Evolutionary conservation across 2,113 vertebrate species (phyloP), one percentile per base, ranked within the genome.

Genomic region (Arothron firmamentum): DNA sequence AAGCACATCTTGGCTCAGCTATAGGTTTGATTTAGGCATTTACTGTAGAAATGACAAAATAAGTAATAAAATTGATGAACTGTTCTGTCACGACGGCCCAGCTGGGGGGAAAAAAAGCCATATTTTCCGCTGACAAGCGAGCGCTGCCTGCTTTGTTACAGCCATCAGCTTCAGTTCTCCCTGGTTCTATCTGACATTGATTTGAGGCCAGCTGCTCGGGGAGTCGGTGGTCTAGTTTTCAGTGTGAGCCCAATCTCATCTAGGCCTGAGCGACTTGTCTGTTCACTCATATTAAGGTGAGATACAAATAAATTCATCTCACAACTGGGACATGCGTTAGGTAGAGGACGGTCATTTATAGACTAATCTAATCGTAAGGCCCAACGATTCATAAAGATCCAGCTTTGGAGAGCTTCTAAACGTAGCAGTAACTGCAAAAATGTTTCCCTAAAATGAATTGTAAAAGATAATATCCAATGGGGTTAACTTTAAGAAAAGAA

Each of bases 151-250:
- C 38, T 52, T 46, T 9, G 62, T 73, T 58, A 56, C 62, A 61
- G 23, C 64, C 71, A 55, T 65, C 71, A 55, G 21, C 64, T 61
- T 62, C 54, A 62, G 19, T 57, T 56, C 51, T 57, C 19, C 1
- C 19, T 1, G 6, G 4, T 25, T 56, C 59, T 72, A 48, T 23
- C 55, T 41, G 62, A 45, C 48, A 46, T 48, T 73, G 72, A 78
- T 71, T 76, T 21, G 28, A 76, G 60, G 65, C 56, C 70, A 64
- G 63, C 61, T 66, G 62, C 55, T 70, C 25, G 1, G 78, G 67
- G 66, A 83, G 34, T 16, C 1, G 0, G 18, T 51, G 71, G 45
- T 69, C 67, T 71, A 68, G 47, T 62, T 78, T 70, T 67, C 72
- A 75, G 50, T 42, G 46, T 42, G 50, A 61, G 59, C 16, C 50